Conservation (phyloP, 2,888 invertebrate genomes). For the Halictus quadricinctus region DNA sequence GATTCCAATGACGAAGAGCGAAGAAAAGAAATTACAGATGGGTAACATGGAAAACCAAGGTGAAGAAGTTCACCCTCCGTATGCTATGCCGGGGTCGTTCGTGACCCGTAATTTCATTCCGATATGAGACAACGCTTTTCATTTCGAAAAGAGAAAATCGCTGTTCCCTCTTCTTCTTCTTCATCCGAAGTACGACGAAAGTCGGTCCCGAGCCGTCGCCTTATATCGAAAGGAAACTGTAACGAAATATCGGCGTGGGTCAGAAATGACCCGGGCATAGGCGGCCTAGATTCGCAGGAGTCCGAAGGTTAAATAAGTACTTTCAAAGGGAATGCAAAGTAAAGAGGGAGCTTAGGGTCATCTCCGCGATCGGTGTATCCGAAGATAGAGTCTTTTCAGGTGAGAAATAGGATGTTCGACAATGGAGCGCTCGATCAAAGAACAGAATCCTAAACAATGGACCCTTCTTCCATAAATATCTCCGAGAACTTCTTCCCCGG, state of each 20-base stretch:
- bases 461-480: not conserved
- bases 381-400: not conserved
- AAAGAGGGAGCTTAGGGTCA: not conserved
- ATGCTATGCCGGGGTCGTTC: no score
- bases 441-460: constrained; percentile 1
- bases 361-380: not conserved
- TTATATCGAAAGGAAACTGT: no score
- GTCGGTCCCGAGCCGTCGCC: no score
- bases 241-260: no score
- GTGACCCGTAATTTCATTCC: no score
- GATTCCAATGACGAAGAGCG: not conserved
- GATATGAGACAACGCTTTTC: no score
- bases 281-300: no score
- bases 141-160: no score
- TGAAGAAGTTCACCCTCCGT: not conserved
- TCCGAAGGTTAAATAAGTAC: not conserved
- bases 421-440: constrained; percentile 6
- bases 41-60: not conserved
- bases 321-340: not conserved
- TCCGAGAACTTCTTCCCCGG: not conserved
- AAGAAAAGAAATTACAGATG: not conserved
- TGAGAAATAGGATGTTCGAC: constrained; percentile 6
- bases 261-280: no score
- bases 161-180: no score
- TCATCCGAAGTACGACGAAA: no score